Percentiles rank a stretch among this genome's conserved stretches.
Evolutionary conservation across 1,140 invertebrate species (phyloP).

Genomic region (Oedothorax gibbosus): DNA sequence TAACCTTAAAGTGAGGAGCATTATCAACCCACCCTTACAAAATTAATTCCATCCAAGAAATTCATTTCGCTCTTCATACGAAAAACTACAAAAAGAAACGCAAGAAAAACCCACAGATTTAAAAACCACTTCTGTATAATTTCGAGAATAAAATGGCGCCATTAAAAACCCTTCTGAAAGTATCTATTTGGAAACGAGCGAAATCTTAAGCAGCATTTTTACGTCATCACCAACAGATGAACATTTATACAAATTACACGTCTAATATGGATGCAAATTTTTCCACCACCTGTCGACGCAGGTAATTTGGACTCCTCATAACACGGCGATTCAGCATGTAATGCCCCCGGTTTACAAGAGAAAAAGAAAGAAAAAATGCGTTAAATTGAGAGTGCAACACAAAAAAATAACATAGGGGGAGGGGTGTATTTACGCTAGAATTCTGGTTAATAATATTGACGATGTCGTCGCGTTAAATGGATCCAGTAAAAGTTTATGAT

Average conservation of each 20-base stretch:
- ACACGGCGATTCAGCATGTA: constrained; percentile 17
- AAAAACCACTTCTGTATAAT: constrained; percentile 22
- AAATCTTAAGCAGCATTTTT: constrained; percentile 40
- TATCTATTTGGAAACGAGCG: constrained; percentile 40
- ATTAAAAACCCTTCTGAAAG: constrained; percentile 23
- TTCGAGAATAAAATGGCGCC: not conserved
- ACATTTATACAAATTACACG: constrained; percentile 53
- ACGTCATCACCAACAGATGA: constrained; percentile 41
- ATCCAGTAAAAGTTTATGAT: not conserved
- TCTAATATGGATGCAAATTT: constrained; percentile 60
- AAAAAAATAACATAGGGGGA: not conserved
- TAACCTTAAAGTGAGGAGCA: not conserved
- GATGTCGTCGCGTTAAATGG: not conserved
- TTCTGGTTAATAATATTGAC: constrained; percentile 36
- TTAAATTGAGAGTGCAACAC: constrained; percentile 30
- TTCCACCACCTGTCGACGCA: constrained; percentile 33
- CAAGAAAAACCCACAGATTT: constrained; percentile 10
- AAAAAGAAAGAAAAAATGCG: too few relatives aligned
- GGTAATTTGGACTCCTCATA: constrained; percentile 43
- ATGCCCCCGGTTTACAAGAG: constrained; percentile 44
- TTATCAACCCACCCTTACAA: constrained; percentile 16
- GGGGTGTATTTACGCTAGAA: constrained; percentile 23
- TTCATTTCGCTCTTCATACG: constrained; percentile 17
- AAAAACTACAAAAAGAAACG: not conserved
- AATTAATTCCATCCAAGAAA: constrained; percentile 31